Base-by-base conservation (phyloP, 2,797 vertebrate genomes). In the Acanthopagrus latus region DNA sequence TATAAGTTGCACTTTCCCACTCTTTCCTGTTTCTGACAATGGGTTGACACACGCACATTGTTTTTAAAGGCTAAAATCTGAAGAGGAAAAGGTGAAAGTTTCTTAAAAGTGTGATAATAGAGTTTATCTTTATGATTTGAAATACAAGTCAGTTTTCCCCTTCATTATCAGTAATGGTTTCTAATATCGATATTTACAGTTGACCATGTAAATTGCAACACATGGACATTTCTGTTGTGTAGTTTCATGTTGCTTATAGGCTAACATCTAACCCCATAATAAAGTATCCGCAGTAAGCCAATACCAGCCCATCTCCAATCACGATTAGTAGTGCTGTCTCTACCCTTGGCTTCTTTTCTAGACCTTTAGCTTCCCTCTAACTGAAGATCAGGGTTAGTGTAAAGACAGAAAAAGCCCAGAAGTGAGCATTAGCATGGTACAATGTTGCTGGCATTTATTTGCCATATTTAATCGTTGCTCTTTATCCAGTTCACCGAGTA, bases 401-500 rank as follows among this genome's bases (percentile, higher is more conserved):
- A 55, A 59, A 21, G 50, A 29, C 60, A 52, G 23, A 10, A 48
- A n/a, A 4, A 43, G n/a, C 29, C 33, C 3, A n/a, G 27, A 9
- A 43, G 50, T 43, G 12, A 20, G 23, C 33, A 23, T 55, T 7
- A 9, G 2, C 23, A 4, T 54, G 48, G 1, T n/a, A 25, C 33
- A 33, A 7, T 23, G 2, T 58, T n/a, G 38, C 52, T 23, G 51
- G 6, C 3, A 21, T n/a, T 68, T 27, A 54, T 29, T 57, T 18
- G 13, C 18, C 48, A 3, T 56, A 51, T 2, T 38, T 41, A 67
- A 21, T 64, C 1, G 7, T 51, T 9, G 4, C 33, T 64, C 33
- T 16, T 76, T 14, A 64, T 16, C 9, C n/a, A 29, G 17, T 59
- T 64, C 38, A 69, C 20, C 33, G 25, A 18, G 11, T 78, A 21